These are phyloP conservation scores for Caenorhabditis inopinata DNA, from an alignment of 1,140 invertebrate species.

Conservation along the genomic window DNA sequence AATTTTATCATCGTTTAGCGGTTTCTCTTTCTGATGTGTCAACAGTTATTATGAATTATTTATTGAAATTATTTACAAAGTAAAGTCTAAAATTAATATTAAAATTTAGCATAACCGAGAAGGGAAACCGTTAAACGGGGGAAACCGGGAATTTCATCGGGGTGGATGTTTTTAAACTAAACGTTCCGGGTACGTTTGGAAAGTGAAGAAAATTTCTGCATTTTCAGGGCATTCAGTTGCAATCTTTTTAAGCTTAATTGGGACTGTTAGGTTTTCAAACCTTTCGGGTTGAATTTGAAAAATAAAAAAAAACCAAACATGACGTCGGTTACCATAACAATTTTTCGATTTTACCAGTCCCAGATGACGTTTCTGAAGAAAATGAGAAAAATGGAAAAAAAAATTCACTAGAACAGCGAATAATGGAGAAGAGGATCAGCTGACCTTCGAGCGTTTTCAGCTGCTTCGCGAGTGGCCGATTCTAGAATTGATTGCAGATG, in stretches of 20 bases:
- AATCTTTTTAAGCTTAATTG: background rate
- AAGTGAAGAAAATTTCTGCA: background rate
- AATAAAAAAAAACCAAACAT: background rate
- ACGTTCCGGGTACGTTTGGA: background rate
- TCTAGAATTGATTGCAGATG: constrained; percentile 43
- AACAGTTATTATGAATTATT: background rate
- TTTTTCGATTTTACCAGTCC: background rate
- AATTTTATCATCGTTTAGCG: too few relatives aligned
- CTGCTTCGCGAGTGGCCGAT: constrained; percentile 37
- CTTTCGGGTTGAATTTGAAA: background rate
- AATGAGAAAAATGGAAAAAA: background rate
- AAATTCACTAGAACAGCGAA: background rate
- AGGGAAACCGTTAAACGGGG: constrained; percentile 22
- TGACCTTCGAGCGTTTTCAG: constrained; percentile 44
- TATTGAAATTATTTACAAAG: background rate
- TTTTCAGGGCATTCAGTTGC: constrained; percentile 1
- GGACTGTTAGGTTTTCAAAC: constrained; percentile 2
- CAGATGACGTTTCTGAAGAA: constrained; percentile 34
- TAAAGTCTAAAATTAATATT: background rate
- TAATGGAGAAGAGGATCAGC: constrained; percentile 35
- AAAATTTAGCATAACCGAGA: constrained; percentile 11
- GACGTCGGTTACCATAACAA: background rate
- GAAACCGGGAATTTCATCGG: background rate
- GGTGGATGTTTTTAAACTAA: background rate
- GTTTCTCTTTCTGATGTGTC: background rate